A percentile compares a stretch with the other conserved stretches of the same genome.
These are phyloP conservation scores for Drosophila nr. perissopoda DNA, from an alignment of 2,888 invertebrate genomes.

Conservation along the genomic window DNA sequence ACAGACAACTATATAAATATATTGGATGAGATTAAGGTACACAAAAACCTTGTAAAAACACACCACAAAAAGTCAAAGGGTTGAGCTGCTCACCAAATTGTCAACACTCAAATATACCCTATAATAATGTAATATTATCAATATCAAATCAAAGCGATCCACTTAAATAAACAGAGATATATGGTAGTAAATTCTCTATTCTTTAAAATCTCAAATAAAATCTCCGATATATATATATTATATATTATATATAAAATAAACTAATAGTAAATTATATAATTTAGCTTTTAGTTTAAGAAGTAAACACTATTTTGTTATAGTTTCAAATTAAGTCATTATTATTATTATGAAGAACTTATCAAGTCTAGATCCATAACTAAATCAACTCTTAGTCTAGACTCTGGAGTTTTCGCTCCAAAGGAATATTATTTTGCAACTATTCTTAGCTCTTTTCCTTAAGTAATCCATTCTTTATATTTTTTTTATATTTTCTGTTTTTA, in stretches of 20 bases:
- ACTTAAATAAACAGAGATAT: neutral
- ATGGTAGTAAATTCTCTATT: neutral
- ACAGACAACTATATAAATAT: constrained; percentile 47
- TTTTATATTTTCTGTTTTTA: neutral
- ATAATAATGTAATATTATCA: neutral
- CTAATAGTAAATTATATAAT: neutral
- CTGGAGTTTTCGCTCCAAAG: neutral
- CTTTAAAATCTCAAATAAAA: neutral
- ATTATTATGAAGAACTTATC: neutral
- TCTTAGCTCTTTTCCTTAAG: neutral
- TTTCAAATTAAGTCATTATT: too few species aligned
- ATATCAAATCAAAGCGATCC: rapidly evolving
- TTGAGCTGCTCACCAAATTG: neutral
- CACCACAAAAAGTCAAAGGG: constrained; percentile 29
- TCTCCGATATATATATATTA: too few species aligned
- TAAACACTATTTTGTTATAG: neutral
- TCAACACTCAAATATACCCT: constrained; percentile 12
- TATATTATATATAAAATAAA: too few species aligned
- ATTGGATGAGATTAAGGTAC: constrained; percentile 65
- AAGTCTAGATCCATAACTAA: neutral
- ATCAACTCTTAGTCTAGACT: neutral
- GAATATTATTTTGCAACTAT: neutral
- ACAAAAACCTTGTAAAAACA: constrained; percentile 42
- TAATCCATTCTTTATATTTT: neutral
- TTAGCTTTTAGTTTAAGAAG: neutral